Evolutionary conservation across 2,797 vertebrate species (phyloP).

Genomic region (Apogon talboti): DNA sequence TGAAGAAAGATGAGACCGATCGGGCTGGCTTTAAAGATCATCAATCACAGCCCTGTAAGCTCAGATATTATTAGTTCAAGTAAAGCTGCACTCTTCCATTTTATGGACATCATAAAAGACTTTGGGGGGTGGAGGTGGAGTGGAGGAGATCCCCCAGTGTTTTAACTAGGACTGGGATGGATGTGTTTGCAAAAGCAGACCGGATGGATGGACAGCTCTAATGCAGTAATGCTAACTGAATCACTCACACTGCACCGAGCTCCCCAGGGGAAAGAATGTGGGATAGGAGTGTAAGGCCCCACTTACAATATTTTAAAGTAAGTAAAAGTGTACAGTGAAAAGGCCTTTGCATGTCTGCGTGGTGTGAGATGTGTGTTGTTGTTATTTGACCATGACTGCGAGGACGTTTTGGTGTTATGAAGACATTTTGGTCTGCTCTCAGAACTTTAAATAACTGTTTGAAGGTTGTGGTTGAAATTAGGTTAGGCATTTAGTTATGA

Average conservation of each 20-base stretch:
- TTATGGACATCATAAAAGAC: constrained; percentile 91
- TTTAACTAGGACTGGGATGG: constrained; percentile 80
- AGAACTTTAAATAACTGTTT: too few species aligned
- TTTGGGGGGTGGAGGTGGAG: constrained; percentile 73
- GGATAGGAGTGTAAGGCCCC: constrained; percentile 49
- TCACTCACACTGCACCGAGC: constrained; percentile 65
- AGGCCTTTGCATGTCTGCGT: constrained; percentile 9
- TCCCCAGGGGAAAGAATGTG: constrained; percentile 58
- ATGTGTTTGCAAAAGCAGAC: constrained; percentile 79
- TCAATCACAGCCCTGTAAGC: constrained; percentile 90
- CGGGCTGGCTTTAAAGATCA: constrained; percentile 91
- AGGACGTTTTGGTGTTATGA: too few species aligned
- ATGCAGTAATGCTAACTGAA: constrained; percentile 77
- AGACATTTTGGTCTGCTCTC: too few species aligned
- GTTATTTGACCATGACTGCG: background rate
- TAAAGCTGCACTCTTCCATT: constrained; percentile 92
- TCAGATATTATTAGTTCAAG: constrained; percentile 93
- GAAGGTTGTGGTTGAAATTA: too few species aligned
- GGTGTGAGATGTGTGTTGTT: constrained; percentile 1
- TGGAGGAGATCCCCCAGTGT: constrained; percentile 77
- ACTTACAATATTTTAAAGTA: constrained; percentile 57
- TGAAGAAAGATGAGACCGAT: constrained; percentile 96
- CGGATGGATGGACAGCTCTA: constrained; percentile 80
- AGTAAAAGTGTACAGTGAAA: constrained; percentile 45
- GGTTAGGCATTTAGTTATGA: too few species aligned